Base-by-base conservation (phyloP, 2,113 vertebrate species). In the Ictidomys tridecemlineatus region DNA sequence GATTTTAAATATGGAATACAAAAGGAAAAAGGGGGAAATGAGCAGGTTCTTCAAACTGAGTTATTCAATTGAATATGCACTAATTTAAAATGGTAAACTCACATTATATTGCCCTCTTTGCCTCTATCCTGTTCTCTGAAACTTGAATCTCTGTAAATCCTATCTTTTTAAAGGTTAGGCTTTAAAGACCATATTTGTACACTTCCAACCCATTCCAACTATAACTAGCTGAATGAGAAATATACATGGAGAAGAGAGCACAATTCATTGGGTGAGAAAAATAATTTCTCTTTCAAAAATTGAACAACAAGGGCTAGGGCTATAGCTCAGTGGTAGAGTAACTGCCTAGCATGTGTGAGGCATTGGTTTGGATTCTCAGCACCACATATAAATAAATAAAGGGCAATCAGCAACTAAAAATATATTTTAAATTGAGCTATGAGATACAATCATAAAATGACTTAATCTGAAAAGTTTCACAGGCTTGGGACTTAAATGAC, bases 381-480 rank as follows among this genome's bases (percentile, higher is more conserved):
- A 51, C 48, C 48, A 13, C 48, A 51, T 51, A 51, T 51, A 51
- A 51, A 51, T 51, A 51, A 51, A 51, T 51, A 51, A 51, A 2
- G 48, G 48, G 10, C 12, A 11, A 13, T 51, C 48, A 51, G 12
- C 48, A 51, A 51, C 48, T 13, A 51, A 51, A 51, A 51, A 51
- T 45, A 51, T 51, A 51, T 51, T 51, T 51, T 13, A 48, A 48
- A 51, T 51, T 53, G 61, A 69, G 9, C 16, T 0, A 37, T 56
- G 34, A 90, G 42, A 78, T 20, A 32, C 45, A 22, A 91, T 85
- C 58, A 84, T 24, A 74, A 53, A 70, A 65, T 91, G 9, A 37
- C 78, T 85, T 72, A 45, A 73, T 89, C 63, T 67, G 39, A 92
- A 95, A 93, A 85, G 37, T 85, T 67, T 39, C 18, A 45, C 73